A percentile compares a stretch with the other conserved stretches of the same genome.
Conservation (phyloP, 2,797 vertebrate species). For the Kryptolebias ocellatus region DNA sequence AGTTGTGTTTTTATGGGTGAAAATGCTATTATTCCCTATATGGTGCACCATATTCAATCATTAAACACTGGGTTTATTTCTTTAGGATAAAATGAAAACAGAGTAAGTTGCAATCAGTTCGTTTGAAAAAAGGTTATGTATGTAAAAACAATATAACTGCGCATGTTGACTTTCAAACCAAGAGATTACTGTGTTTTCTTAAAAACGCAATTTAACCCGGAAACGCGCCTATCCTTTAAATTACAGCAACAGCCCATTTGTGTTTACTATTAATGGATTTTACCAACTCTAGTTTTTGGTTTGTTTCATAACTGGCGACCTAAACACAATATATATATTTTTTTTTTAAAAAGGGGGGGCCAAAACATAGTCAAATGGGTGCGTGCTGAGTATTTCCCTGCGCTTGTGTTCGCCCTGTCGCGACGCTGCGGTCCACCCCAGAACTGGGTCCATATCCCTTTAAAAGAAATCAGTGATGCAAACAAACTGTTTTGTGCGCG, state of each 20-base stretch:
- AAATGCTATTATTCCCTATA: background rate
- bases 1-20: background rate
- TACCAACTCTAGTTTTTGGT: slow-evolving; percentile 7
- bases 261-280: background rate
- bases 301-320: slow-evolving; percentile 24
- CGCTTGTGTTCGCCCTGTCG: slow-evolving; percentile 59
- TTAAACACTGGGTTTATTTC: slow-evolving; percentile 8
- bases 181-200: no score
- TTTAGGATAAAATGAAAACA: slow-evolving; percentile 17
- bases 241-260: background rate
- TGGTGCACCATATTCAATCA: background rate
- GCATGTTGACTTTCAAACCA: no score
- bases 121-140: background rate
- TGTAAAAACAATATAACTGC: no score
- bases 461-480: slow-evolving; percentile 80
- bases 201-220: background rate
- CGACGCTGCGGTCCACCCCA: slow-evolving; percentile 70
- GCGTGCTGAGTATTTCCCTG: slow-evolving; percentile 43
- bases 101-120: slow-evolving; percentile 18
- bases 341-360: slow-evolving; percentile 4
- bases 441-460: slow-evolving; percentile 79
- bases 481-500: slow-evolving; percentile 79
- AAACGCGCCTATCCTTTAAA: background rate
- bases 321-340: slow-evolving; percentile 40
- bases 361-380: slow-evolving; percentile 17